Base-by-base conservation (phyloP, 2,888 invertebrate species). In the Netelia melanura region DNA sequence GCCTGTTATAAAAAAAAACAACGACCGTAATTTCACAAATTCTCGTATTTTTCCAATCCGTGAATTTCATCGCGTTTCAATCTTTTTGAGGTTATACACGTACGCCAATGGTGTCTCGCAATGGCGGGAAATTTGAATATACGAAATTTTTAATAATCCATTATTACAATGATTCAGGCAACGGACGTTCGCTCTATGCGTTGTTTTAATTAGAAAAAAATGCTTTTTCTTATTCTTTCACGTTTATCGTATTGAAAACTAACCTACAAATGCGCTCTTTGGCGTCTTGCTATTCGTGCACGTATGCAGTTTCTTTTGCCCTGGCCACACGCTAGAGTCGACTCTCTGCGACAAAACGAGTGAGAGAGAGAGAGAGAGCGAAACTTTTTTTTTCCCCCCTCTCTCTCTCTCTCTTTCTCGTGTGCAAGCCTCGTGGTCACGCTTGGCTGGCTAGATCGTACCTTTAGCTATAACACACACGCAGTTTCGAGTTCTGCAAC, bases 401-500 rank as follows among this genome's bases (percentile, higher is more conserved):
- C 14, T 48, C n/a, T 56, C 30, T 30, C 3, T 30, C 30, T 48
- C 14, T 48, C n/a, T 56, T 0, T 56, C 21, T 56, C 44, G 67
- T 48, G 17, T 44, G 44, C 14, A 14, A 67, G 48, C 21, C 70
- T 70, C 70, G 52, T 43, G 64, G 71, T 82, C 77, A 77, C 56
- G 71, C 64, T 64, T 71, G 76, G 56, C 54, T 75, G 54, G 65
- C 84, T 67, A 81, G 81, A 74, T 72, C 68, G 52, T 81, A 78
- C 74, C 78, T 79, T 79, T 81, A 62, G 77, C 68, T 77, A 77
- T 65, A 84, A 74, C 65, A 67, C 76, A 72, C 76, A 17, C 17
- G 44, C 62, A 30, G 11, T 8, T 44, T 48, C 44, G 38, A 74
- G 62, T 17, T 62, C 44, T 72, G 48, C 56, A 21, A 17, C 56